Evolutionary conservation across 2,113 vertebrate genomes (phyloP).

Genomic region (Cololabis saira): DNA sequence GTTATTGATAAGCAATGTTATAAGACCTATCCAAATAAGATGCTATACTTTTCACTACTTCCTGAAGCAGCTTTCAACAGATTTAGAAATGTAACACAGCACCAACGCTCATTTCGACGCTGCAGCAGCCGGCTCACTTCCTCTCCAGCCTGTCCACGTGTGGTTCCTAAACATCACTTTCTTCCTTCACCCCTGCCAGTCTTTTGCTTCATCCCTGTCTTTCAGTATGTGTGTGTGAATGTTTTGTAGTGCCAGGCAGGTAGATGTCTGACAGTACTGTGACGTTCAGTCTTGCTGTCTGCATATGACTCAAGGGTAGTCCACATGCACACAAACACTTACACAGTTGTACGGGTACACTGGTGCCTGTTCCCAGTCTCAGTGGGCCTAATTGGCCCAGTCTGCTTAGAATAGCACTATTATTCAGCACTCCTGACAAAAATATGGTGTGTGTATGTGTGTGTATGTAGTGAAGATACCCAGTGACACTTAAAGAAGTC

Average conservation of each 20-base stretch:
- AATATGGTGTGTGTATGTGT: constrained; percentile 13
- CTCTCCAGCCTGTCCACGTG: not conserved
- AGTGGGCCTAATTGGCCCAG: constrained; percentile 73
- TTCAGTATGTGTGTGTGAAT: constrained; percentile 28
- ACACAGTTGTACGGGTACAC: constrained; percentile 27
- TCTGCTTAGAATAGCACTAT: constrained; percentile 70
- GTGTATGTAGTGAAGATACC: constrained; percentile 34
- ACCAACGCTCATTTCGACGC: not conserved
- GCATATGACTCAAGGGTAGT: constrained; percentile 54
- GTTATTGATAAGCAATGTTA: no score
- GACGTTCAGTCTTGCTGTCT: constrained; percentile 66
- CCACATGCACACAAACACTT: constrained; percentile 20
- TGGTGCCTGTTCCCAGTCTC: constrained; percentile 52
- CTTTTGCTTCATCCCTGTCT: constrained; percentile 4
- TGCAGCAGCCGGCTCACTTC: constrained; percentile 22
- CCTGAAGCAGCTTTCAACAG: not conserved
- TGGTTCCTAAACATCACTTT: constrained; percentile 22
- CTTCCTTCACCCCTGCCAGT: constrained; percentile 11
- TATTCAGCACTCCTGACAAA: constrained; percentile 73
- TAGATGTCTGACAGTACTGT: constrained; percentile 71
- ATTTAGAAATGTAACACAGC: not conserved
- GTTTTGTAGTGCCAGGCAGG: constrained; percentile 37
- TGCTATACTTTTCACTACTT: no score
- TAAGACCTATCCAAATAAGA: no score
- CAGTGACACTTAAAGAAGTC: constrained; percentile 72